Evolutionary conservation across 2,888 invertebrate genomes (phyloP), one percentile per base, ranked within the genome.

Genomic region (Cantharis rustica): DNA sequence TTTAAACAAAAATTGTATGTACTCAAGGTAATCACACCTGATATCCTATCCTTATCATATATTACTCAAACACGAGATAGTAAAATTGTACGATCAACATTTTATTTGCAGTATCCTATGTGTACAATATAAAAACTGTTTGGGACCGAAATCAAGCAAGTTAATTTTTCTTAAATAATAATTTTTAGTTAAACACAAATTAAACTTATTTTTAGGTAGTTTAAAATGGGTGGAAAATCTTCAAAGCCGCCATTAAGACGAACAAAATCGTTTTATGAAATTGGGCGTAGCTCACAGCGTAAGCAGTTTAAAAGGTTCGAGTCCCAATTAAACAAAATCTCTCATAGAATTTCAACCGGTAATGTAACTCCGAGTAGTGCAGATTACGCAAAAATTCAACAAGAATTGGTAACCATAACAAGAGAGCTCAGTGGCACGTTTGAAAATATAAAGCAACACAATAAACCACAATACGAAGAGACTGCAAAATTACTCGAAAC

Each of bases 281-380:
- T 77, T 70, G 69, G 77, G 5, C 69, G 75, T 2, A 77, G 77
- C 47, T 75, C 75, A n/a, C 77, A 77, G 26, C 62, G 75, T 4
- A n/a, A n/a, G 13, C 63, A 74, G 16, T 77, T 77, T 26, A 74
- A 71, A 26, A 77, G 68, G 62, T 16, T 71, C 3, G 74, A 64
- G n/a, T 4, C 20, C 4, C 63, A 63, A 27, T 64, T 77, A 16
- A 66, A 68, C 5, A n/a, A 66, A 47, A 74, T 77, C 9, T 31
- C 69, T 15, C 72, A 7, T n/a, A 69, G n/a, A 61, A 66, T n/a
- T 17, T 74, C 10, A 63, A 75, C 3, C n/a, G 69, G 63, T 2
- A 16, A 2, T 10, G 31, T 13, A 63, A 47, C 15, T 10, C 62
- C 47, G n/a, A n/a, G n/a, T 10, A 9, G n/a, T 15, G 62, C 16